phyloP scores from a whole-genome alignment of 1,140 invertebrate species.

The Lepidurus packardi region DNA sequence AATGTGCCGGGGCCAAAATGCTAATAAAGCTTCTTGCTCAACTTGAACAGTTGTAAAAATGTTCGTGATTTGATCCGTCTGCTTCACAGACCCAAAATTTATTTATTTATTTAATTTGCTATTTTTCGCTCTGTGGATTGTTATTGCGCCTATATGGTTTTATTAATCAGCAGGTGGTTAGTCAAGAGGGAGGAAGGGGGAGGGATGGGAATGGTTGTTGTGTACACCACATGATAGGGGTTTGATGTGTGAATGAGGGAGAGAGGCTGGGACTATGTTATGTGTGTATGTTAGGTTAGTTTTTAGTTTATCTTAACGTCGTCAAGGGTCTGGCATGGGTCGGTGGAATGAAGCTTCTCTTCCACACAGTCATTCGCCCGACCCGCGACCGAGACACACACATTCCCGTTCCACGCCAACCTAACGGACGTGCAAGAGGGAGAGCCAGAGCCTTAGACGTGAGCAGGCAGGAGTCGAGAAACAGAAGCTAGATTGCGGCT shows the following conservation, averaged over 20 bases:
- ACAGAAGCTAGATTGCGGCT: background rate
- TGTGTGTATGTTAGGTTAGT: slow-evolving; percentile 1
- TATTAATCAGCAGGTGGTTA: no score
- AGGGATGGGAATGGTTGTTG: background rate
- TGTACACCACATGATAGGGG: no score
- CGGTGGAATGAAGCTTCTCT: background rate
- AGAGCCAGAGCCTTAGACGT: slow-evolving; percentile 5
- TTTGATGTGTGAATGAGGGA: background rate
- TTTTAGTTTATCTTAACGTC: slow-evolving; percentile 8
- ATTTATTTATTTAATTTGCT: no score
- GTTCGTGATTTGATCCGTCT: no score
- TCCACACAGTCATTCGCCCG: slow-evolving; percentile 15
- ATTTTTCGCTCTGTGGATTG: no score
- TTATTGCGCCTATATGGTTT: no score
- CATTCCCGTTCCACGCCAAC: slow-evolving; percentile 13
- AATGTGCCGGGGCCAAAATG: background rate
- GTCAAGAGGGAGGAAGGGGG: background rate
- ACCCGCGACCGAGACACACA: slow-evolving; percentile 3
- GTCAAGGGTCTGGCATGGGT: slow-evolving; percentile 17
- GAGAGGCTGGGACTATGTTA: background rate
- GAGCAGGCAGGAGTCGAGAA: background rate
- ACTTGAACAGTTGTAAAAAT: background rate
- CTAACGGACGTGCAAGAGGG: background rate
- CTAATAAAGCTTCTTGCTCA: background rate
- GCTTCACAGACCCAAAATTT: no score